A percentile compares a stretch with the other conserved stretches of the same genome.
These are phyloP conservation scores for Pseudochirops cupreus DNA, from an alignment of 2,797 vertebrate species.

Conservation along the genomic window DNA sequence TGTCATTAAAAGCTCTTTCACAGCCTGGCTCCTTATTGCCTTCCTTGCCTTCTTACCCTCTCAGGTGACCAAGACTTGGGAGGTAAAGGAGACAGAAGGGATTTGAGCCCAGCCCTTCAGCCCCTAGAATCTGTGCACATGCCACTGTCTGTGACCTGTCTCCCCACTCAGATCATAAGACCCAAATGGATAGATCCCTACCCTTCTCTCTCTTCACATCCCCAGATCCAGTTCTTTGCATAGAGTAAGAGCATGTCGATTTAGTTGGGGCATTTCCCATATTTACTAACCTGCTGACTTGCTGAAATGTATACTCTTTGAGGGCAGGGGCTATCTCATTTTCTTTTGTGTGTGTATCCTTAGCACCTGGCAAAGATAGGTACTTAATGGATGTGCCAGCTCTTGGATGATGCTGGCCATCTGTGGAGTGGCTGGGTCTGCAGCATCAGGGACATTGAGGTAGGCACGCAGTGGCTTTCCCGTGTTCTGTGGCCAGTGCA, in stretches of 20 bases:
- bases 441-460: fast-evolving
- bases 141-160: neutral
- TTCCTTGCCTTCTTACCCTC: neutral
- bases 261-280: neutral
- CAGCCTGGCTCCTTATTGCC: neutral
- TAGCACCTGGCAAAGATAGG: neutral
- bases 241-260: neutral
- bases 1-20: neutral
- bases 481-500: neutral
- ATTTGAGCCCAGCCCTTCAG: neutral
- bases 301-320: too few species aligned
- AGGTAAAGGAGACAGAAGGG: too few species aligned
- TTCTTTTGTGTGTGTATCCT: neutral
- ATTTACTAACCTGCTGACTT: too few species aligned
- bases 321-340: neutral
- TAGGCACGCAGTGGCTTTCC: neutral
- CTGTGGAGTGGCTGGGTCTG: neutral
- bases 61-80: neutral
- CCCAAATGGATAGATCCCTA: neutral
- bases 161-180: neutral
- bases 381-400: neutral
- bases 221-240: neutral
- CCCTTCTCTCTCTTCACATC: neutral
- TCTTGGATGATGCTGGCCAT: neutral
- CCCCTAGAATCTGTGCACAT: neutral